Evolutionary conservation across 2,888 invertebrate species (phyloP), one percentile per base, ranked within the genome.

Genomic region (Micoletzkya japonica): DNA sequence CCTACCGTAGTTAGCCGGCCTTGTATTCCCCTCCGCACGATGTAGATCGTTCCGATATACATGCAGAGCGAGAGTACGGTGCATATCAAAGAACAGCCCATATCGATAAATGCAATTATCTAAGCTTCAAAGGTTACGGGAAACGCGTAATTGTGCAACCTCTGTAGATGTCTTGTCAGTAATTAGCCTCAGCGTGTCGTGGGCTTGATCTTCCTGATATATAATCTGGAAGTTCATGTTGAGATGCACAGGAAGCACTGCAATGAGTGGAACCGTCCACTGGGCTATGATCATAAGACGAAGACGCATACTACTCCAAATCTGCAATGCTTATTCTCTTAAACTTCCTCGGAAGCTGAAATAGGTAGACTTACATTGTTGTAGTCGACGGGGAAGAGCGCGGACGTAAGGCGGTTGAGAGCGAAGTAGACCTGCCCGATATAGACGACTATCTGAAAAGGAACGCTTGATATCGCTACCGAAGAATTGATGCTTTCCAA

Each of bases 391-490:
- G 71, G 71, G 32, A 58, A 28, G 6, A 64, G 57, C 24, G 66
- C 66, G 1, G 66, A 64, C 1, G 71, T 71, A 10, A 71, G 71
- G 1, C 71, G 58, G 61, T 71, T 71, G 1, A 71, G 71, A 0
- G 71, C 71, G 52, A 71, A 71, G 44, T 59, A 64, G n/a, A 59
- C 59, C 24, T 66, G 71, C 28, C 71, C 71, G 26, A 66, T 66
- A 52, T 71, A 71, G 30, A 71, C 71, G 10, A 71, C 61, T 20
- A 71, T 66, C 71, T 66, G 49, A 6, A 54, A 7, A 50, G 1
- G 39, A 28, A 6, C 30, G 17, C 20, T 50, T 4, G 24, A n/a
- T n/a, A n/a, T n/a, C n/a, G n/a, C n/a, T n/a, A n/a, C n/a, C n/a
- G n/a, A n/a, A n/a, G n/a, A n/a, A n/a, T n/a, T n/a, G n/a, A n/a